Evolutionary conservation across 1,140 invertebrate species (phyloP), one percentile per base, ranked within the genome.

Genomic region (Ectropis grisescens): DNA sequence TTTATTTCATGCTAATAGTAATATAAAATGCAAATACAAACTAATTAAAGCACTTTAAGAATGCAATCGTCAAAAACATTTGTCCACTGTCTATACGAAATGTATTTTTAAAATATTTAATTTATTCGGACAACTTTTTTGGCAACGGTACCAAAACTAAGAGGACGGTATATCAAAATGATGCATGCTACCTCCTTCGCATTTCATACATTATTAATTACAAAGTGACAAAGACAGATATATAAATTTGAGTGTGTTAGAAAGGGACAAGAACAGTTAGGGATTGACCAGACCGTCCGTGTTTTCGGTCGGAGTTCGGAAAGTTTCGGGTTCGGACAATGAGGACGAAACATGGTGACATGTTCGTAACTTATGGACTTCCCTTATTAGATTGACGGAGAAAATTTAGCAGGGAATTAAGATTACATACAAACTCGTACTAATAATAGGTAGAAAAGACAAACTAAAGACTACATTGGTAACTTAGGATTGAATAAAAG

Each of bases 161-260:
- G 34, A 16, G 31, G 30, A 33, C 40, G 33, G 34, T 56, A 47
- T 30, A 48, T 53, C 60, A 56, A 48, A 49, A 65, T 60, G 57
- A 56, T 49, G 33, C 51, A 61, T 56, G 26, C 51, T 40, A 35
- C 44, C 47, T 48, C 41, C n/a, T n/a, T n/a, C 27, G 28, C 47
- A 48, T 47, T 49, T 52, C 55, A 65, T 65, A 64, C 53, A 59
- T 60, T 64, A 64, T 60, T 64, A 64, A 60, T 64, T 57, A 55
- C 51, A 37, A 44, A 35, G 29, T 9, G 54, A 55, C 26, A 32
- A 35, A 46, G 48, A 64, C 22, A 24, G 38, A 11, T 3, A 10
- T 29, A 12, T 7, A 28, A 13, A 23, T 36, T 12, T 14, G 10
- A 25, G 9, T 11, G n/a, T 28, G 41, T 28, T 22, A 12, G 40